Base-by-base conservation (phyloP, 1,140 invertebrate species). In the Leptoteleia sp. region DNA sequence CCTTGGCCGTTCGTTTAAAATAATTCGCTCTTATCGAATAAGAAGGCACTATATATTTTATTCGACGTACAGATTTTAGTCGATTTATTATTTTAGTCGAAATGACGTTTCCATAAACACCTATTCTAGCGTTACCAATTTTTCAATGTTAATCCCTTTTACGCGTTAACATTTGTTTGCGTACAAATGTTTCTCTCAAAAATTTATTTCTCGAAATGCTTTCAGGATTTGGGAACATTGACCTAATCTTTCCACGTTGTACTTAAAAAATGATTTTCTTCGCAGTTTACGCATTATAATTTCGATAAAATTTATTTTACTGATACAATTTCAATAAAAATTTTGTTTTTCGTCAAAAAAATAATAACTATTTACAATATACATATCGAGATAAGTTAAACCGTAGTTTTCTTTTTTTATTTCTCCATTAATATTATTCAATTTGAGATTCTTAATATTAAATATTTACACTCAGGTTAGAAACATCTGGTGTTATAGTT, bases 41-140 rank as follows among this genome's bases (percentile, higher is more conserved):
- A 71, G 11, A 79, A 79, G 76, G 76, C 76, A 79, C 76, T 79
- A 54, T 19, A n/a, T n/a, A n/a, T n/a, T n/a, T n/a, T n/a, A n/a
- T n/a, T n/a, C n/a, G n/a, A n/a, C n/a, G n/a, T n/a, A n/a, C n/a
- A n/a, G n/a, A n/a, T n/a, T n/a, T n/a, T n/a, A n/a, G n/a, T n/a
- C n/a, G n/a, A n/a, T 79, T 54, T 62, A 47, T 40, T 54, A 62
- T 65, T 79, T 50, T 62, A 71, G 57, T 70, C 59, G 8, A 55
- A 64, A 29, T 47, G 8, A 71, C 37, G 29, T 38, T 72, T 61
- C n/a, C 47, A 22, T 57, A 55, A 45, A 47, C 29, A 38, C 33
- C 27, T 50, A 38, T 61, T 47, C n/a, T n/a, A n/a, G n/a, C n/a
- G n/a, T n/a, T n/a, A n/a, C n/a, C n/a, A n/a, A n/a, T n/a, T n/a